Evolutionary conservation across 2,113 vertebrate species (phyloP).

Genomic region (Cyanoliseus patagonus): DNA sequence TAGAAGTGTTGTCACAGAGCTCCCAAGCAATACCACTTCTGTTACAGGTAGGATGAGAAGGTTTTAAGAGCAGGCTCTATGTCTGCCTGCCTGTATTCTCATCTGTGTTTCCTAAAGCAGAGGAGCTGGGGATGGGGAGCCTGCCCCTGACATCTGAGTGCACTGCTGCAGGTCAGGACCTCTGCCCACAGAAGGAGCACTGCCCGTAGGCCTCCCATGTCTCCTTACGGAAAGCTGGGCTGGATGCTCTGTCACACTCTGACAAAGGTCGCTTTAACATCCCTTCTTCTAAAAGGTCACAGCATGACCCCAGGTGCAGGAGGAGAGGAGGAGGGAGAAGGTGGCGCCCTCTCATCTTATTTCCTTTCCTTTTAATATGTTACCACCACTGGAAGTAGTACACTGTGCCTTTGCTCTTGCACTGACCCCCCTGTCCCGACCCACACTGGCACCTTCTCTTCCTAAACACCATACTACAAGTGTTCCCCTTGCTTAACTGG

Average conservation of each 20-base stretch:
- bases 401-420: neutral
- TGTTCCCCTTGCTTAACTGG: neutral
- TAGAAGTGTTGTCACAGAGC: neutral
- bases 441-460: neutral
- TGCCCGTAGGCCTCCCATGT: slow-evolving; percentile 46
- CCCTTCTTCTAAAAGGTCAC: slow-evolving; percentile 52
- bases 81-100: neutral
- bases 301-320: slow-evolving; percentile 55
- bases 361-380: neutral
- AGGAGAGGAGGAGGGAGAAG: slow-evolving; percentile 5
- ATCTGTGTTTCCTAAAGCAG: neutral
- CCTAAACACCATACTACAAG: neutral
- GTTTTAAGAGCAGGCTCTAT: neutral
- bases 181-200: slow-evolving; percentile 21
- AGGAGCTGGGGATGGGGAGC: neutral
- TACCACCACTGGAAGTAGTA: neutral
- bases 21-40: neutral
- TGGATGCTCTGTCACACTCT: slow-evolving; percentile 13
- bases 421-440: neutral
- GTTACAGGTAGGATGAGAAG: neutral
- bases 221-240: neutral
- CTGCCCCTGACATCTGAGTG: neutral
- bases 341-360: neutral
- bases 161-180: slow-evolving; percentile 51
- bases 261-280: slow-evolving; percentile 61